Base-by-base conservation (phyloP, 37 sponge, comb jelly and placozoan genomes). In the Axinella damicornis region DNA sequence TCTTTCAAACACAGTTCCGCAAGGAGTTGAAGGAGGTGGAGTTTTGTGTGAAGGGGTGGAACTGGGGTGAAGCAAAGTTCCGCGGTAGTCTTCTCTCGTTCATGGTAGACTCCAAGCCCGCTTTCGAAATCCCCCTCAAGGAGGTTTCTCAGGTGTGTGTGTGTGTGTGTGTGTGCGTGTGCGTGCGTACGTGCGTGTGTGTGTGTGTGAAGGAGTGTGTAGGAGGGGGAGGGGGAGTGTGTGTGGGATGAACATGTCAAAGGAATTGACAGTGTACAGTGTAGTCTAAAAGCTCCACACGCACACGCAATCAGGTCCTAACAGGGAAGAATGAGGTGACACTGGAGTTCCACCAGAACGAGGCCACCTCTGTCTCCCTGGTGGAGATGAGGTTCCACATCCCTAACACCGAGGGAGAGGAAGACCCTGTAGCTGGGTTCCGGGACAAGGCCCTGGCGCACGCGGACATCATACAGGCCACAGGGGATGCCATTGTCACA, bases 321-420 rank as follows among this genome's bases (percentile, higher is more conserved):
- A 62, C 88, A 18, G 94, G 91, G n/a, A 99, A 99, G 85, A 99
- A 99, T 66, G 99, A 99, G 74, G 95, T 99, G 25, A 85, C 92
- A 9, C 81, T 99, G 63, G 97, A 96, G 91, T 99, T 99, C 59
- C 99, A 99, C 68, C 94, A 94, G 85, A 86, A 79, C 28, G 99
- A 99, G 12, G 86, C 86, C 20, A 87, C 95, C 9, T 85, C 94
- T 28, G 84, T 96, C 19, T 92, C 89, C 28, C 89, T 99, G 59
- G 87, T 96, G 38, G 99, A 99, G 77, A 99, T 99, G 97, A 81
- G 99, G 32, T 99, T 99, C 85, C 94, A 94, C 59, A 86, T 99
- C 55, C 97, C 99, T 1, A 60, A 68, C 24, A 75, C 70, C 0
- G 89, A 70, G 20, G 61, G 79, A 74, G 88, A 85, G 4, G 76